These are phyloP conservation scores for Homalodisca vitripennis DNA, from an alignment of 1,140 invertebrate species.

Conservation along the genomic window DNA sequence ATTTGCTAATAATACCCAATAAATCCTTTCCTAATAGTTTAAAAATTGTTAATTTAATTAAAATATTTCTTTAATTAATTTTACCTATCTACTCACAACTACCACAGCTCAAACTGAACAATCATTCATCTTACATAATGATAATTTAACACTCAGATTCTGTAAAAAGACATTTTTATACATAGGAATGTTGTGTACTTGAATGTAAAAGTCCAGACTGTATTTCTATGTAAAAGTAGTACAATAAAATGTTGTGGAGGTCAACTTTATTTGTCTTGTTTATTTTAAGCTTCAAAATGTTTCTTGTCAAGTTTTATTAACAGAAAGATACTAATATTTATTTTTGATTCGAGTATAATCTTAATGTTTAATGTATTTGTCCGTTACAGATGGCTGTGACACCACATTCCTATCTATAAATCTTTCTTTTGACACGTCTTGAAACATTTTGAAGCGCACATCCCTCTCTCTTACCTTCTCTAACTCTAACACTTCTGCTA, in stretches of 20 bases:
- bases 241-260: slow-evolving; percentile 22
- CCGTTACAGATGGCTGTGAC: neutral
- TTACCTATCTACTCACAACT: neutral
- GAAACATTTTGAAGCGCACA: slow-evolving; percentile 25
- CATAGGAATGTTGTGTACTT: slow-evolving; percentile 21
- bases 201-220: neutral
- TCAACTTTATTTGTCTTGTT: neutral
- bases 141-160: neutral
- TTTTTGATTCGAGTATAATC: too few species aligned
- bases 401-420: slow-evolving; percentile 24
- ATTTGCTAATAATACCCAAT: neutral
- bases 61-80: neutral
- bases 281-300: slow-evolving; percentile 17
- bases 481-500: neutral
- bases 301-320: slow-evolving; percentile 2
- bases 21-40: neutral
- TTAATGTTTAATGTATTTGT: neutral
- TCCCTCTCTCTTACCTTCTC: neutral
- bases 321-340: neutral
- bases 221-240: slow-evolving; percentile 20
- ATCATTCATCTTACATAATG: neutral
- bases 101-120: neutral
- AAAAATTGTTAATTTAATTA: neutral
- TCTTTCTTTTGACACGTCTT: slow-evolving; percentile 24
- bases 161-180: slow-evolving; percentile 26